Evolutionary conservation across 2,888 invertebrate species (phyloP).

Genomic region (Lobophora halterata): DNA sequence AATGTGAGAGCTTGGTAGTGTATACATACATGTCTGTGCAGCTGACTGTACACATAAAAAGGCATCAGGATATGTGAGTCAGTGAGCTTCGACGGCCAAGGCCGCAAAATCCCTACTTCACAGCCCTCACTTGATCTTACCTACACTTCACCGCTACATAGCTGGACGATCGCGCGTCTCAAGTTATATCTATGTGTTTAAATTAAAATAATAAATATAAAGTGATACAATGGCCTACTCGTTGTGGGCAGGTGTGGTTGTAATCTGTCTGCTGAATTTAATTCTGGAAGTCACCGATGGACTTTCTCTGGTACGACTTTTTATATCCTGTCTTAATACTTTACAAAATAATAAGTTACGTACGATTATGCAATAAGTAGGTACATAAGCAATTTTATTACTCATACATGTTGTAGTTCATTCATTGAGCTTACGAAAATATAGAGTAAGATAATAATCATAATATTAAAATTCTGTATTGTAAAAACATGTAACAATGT

Average conservation of each 20-base stretch:
- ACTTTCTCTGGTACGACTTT: conserved; percentile 51
- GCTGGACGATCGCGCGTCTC: conserved; percentile 26
- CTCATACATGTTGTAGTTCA: too few relatives aligned
- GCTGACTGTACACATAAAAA: conserved; percentile 7
- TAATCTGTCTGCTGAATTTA: conserved; percentile 53
- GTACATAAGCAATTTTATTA: too few relatives aligned
- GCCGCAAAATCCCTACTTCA: conserved; percentile 43
- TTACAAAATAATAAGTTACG: too few relatives aligned
- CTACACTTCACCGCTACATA: conserved; percentile 15
- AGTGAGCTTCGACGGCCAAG: conserved; percentile 66
- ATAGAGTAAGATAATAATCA: too few relatives aligned
- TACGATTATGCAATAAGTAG: too few relatives aligned
- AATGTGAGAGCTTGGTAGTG: too few relatives aligned
- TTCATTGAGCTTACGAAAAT: too few relatives aligned
- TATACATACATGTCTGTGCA: neutral
- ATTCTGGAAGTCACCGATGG: conserved; percentile 54
- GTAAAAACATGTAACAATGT: too few relatives aligned
- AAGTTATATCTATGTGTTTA: conserved; percentile 11
- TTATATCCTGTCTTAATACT: neutral
- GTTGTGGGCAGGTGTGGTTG: conserved; percentile 44
- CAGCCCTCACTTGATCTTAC: conserved; percentile 23
- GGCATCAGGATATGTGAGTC: conserved; percentile 52
- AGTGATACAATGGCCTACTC: conserved; percentile 38
- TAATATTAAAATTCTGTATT: too few relatives aligned
- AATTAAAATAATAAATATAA: conserved; percentile 5